Conservation (phyloP, 2,888 invertebrate genomes). For the Trypoxylon attenuatum region DNA sequence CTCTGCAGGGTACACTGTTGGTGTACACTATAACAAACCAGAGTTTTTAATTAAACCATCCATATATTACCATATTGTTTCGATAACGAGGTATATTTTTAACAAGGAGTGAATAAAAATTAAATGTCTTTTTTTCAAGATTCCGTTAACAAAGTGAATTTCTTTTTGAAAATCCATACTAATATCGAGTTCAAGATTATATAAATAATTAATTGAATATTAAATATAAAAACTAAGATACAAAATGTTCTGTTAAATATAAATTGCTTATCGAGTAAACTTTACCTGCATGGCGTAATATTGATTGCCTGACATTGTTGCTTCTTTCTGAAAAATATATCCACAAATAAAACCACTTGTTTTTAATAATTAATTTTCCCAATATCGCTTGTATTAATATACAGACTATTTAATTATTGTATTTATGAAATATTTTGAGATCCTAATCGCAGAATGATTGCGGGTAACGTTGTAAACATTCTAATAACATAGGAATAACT, state of each 20-base stretch:
- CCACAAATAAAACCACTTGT: neutral
- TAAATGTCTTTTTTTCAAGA: too few relatives aligned
- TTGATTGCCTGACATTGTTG: conserved; percentile 59
- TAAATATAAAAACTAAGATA: too few relatives aligned
- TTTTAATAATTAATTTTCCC: neutral
- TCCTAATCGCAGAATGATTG: neutral
- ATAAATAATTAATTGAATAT: conserved; percentile 7
- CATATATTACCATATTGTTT: neutral
- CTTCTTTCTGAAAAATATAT: conserved; percentile 32
- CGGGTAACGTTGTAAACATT: neutral
- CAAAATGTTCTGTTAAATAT: neutral
- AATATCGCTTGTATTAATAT: neutral
- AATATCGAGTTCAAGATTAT: too few relatives aligned
- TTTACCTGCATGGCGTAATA: conserved; percentile 68
- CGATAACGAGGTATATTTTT: neutral
- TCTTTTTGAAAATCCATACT: too few relatives aligned
- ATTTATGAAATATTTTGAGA: neutral
- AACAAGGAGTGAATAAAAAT: too few relatives aligned
- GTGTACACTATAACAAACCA: conserved; percentile 77
- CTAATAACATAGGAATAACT: too few relatives aligned
- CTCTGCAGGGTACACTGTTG: conserved; percentile 85
- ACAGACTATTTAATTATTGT: neutral
- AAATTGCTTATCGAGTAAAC: neutral
- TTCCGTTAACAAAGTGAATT: neutral
- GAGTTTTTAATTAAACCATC: neutral